phyloP scores from a whole-genome alignment of 2,797 vertebrate species.

The Halcyon smyrnensis region DNA sequence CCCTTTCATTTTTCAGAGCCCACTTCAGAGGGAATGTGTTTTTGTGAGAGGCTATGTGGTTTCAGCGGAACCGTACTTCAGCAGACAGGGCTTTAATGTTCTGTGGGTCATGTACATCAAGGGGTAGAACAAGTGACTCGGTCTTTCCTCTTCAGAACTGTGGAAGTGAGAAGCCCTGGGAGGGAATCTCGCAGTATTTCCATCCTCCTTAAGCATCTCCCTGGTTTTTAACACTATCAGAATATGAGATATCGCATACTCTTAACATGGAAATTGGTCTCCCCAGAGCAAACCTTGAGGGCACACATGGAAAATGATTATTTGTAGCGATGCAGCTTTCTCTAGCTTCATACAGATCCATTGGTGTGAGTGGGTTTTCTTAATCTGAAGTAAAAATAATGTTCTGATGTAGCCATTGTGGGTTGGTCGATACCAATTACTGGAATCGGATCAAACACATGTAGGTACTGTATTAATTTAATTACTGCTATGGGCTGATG shows the following conservation, averaged over 20 bases:
- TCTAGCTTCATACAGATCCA: background rate
- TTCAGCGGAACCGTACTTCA: background rate
- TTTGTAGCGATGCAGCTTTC: background rate
- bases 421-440: background rate
- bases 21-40: background rate
- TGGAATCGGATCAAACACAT: conserved; percentile 27
- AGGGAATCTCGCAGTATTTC: background rate
- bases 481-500: background rate
- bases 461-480: background rate
- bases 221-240: background rate
- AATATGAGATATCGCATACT: background rate
- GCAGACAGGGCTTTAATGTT: background rate
- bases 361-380: background rate
- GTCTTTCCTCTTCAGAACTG: background rate
- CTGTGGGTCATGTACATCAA: background rate
- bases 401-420: background rate
- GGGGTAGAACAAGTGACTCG: background rate
- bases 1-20: background rate
- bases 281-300: background rate
- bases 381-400: conserved; percentile 37
- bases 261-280: background rate
- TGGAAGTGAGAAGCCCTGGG: background rate
- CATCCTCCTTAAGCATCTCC: background rate
- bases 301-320: background rate
- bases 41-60: background rate